These are phyloP conservation scores for Alligator sinensis DNA, from an alignment of 2,113 vertebrate genomes.

Conservation along the genomic window DNA sequence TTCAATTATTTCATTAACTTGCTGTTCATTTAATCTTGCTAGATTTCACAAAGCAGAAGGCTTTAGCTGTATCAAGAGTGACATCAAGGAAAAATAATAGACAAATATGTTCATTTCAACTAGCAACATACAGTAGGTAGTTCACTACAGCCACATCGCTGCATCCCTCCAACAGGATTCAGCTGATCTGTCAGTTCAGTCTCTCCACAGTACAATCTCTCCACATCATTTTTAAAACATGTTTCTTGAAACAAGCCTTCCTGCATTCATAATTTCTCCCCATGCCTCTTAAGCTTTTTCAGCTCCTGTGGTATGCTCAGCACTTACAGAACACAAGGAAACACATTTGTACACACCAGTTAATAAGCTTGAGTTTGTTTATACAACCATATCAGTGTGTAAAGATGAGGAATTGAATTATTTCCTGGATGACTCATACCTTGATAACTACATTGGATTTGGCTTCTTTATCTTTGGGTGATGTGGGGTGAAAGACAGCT, in stretches of 20 bases:
- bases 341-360: background rate
- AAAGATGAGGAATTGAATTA: conserved; percentile 69
- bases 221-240: background rate
- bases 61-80: background rate
- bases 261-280: background rate
- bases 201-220: background rate
- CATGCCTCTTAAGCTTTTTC: background rate
- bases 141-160: background rate
- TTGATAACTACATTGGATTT: conserved; percentile 73
- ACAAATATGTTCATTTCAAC: background rate
- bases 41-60: background rate
- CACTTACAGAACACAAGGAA: background rate
- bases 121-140: accelerated
- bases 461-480: conserved; percentile 55
- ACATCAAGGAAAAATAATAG: background rate
- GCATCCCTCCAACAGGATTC: background rate
- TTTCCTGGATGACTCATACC: conserved; percentile 61
- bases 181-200: background rate
- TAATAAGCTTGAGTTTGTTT: conserved; percentile 57
- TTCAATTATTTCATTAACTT: background rate
- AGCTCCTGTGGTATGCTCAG: background rate
- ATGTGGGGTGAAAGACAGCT: conserved; percentile 32
- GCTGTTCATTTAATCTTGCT: background rate
- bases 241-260: background rate
- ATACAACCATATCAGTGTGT: conserved; percentile 36